A percentile compares a stretch with the other conserved stretches of the same genome.
Conservation (phyloP, 2,888 invertebrate species). For the Zonitis immaculata region DNA sequence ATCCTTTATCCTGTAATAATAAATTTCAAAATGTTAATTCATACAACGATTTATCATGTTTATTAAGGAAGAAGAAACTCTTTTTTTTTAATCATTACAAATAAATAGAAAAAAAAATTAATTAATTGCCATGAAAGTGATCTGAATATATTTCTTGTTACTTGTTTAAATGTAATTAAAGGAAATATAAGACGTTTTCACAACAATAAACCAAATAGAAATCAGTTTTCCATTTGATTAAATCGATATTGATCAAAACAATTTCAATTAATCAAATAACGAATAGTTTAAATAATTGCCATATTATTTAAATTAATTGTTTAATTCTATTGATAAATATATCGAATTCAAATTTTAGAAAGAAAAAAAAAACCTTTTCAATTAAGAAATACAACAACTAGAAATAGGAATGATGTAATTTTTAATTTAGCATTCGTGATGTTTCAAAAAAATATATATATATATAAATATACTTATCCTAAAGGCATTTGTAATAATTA, state of each 20-base stretch:
- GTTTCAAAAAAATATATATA: conserved; percentile 1
- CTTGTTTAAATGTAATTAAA: conserved; percentile 8
- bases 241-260: neutral
- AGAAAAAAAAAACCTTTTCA: neutral
- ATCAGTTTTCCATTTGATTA: neutral
- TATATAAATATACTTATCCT: neutral
- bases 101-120: too few relatives aligned
- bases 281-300: too few relatives aligned
- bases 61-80: neutral
- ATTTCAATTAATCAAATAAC: neutral
- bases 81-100: neutral
- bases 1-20: neutral
- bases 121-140: conserved; percentile 2
- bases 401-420: conserved; percentile 15
- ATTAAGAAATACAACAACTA: conserved; percentile 6
- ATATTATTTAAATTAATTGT: too few relatives aligned
- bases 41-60: neutral
- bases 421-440: conserved; percentile 10
- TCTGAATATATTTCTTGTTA: neutral
- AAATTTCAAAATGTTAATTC: neutral
- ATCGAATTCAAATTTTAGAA: neutral
- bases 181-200: conserved; percentile 9
- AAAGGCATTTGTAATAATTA: conserved; percentile 8
- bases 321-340: too few relatives aligned
- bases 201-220: conserved; percentile 4